phyloP scores from a whole-genome alignment of 2,113 vertebrate species.

The Rallus limicola region DNA sequence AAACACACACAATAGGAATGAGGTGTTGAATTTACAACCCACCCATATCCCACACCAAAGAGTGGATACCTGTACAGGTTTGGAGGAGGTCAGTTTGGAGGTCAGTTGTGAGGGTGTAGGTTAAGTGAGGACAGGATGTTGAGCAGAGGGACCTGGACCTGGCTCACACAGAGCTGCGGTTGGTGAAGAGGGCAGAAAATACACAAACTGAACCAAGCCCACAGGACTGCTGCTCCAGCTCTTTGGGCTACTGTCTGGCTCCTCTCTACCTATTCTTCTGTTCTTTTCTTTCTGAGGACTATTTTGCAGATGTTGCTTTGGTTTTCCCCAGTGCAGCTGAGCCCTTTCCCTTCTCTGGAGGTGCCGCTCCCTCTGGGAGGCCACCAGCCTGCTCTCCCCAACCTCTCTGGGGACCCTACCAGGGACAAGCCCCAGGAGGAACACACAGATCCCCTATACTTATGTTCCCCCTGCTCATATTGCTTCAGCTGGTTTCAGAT shows the following conservation, averaged over 20 bases:
- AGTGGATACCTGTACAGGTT: neutral
- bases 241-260: neutral
- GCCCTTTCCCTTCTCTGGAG: neutral
- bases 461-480: neutral
- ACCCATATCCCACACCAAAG: neutral
- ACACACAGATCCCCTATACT: neutral
- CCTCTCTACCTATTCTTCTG: neutral
- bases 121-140: fast-evolving
- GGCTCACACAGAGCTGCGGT: fast-evolving
- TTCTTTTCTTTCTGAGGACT: neutral
- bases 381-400: neutral
- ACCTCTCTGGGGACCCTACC: neutral
- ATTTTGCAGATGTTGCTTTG: neutral
- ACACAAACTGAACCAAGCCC: fast-evolving
- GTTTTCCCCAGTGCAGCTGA: neutral
- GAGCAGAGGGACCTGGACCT: fast-evolving
- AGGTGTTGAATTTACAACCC: neutral
- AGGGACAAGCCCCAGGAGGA: neutral
- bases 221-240: neutral
- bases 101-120: neutral
- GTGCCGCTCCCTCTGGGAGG: neutral
- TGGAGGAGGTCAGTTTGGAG: neutral
- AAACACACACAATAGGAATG: neutral
- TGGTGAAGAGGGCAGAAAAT: neutral
- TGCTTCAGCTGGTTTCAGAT: neutral